Evolutionary conservation across 2,797 vertebrate species (phyloP).

Genomic region (Danio kyathit): DNA sequence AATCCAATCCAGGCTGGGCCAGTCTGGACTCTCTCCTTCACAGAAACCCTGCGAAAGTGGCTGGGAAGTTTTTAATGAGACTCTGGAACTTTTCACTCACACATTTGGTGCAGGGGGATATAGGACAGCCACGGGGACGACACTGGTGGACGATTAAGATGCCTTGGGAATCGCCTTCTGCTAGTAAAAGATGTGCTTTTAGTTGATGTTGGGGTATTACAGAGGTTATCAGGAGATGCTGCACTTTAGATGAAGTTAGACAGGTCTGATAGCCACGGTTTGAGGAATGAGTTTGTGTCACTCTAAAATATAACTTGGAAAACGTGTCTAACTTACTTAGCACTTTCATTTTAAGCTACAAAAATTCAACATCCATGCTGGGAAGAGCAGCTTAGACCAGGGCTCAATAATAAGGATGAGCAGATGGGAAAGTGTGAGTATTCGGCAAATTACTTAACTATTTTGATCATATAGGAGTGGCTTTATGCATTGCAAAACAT

Average conservation of each 20-base stretch:
- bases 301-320: neutral
- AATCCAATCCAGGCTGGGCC: constrained; percentile 55
- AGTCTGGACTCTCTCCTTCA: constrained; percentile 37
- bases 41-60: constrained; percentile 40
- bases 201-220: constrained; percentile 17
- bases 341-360: neutral
- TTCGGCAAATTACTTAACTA: too few species aligned
- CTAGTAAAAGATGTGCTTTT: constrained; percentile 25
- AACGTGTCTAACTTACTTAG: neutral
- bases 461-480: neutral
- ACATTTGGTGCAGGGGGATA: constrained; percentile 40
- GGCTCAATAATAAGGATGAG: neutral
- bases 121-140: constrained; percentile 49
- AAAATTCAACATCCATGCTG: neutral
- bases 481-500: too few species aligned
- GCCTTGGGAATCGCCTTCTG: constrained; percentile 35
- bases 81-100: constrained; percentile 56
- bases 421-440: neutral
- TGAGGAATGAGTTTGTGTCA: neutral
- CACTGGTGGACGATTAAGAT: constrained; percentile 43
- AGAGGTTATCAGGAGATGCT: constrained; percentile 42
- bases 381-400: neutral
- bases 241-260: constrained; percentile 18
- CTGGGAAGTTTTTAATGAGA: constrained; percentile 61
- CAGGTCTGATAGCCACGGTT: neutral